A percentile compares a stretch with the other conserved stretches of the same genome.
phyloP scores from a whole-genome alignment of 2,113 vertebrate genomes.

The Crotalus tigris region DNA sequence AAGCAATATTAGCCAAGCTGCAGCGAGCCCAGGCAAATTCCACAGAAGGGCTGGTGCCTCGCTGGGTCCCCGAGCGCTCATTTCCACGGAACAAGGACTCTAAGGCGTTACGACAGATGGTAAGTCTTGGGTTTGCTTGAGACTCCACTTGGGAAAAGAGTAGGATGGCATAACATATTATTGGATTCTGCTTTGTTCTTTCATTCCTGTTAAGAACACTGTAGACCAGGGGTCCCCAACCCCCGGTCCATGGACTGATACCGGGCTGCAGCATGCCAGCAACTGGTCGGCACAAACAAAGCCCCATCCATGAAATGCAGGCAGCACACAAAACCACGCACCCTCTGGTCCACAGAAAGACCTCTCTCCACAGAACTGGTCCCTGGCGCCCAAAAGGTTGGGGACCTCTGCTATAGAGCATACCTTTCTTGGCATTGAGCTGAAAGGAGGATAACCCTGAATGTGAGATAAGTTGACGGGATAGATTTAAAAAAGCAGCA shows the following conservation, averaged over 20 bases:
- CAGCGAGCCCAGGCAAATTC: conserved; percentile 89
- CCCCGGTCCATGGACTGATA: too few species aligned
- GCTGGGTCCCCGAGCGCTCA: conserved; percentile 91
- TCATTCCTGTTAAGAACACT: too few species aligned
- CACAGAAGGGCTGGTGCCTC: conserved; percentile 84
- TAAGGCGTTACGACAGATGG: conserved; percentile 97
- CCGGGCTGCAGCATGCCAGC: too few species aligned
- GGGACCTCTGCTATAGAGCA: background rate
- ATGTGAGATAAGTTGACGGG: background rate
- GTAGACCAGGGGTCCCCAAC: too few species aligned
- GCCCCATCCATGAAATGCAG: too few species aligned
- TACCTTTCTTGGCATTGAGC: background rate
- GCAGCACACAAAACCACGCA: too few species aligned
- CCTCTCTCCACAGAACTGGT: too few species aligned
- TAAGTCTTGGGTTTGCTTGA: conserved; percentile 54
- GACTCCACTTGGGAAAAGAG: background rate
- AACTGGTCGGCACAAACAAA: too few species aligned
- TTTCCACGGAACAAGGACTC: conserved; percentile 94
- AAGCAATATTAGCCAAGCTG: conserved; percentile 93
- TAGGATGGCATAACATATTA: background rate
- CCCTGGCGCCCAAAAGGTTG: too few species aligned
- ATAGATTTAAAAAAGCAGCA: background rate
- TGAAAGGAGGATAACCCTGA: background rate
- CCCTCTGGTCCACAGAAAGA: too few species aligned
- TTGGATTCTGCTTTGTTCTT: background rate